Evolutionary conservation across 2,113 vertebrate genomes (phyloP), one percentile per base, ranked within the genome.

Genomic region (Neodon shergylaensis): DNA sequence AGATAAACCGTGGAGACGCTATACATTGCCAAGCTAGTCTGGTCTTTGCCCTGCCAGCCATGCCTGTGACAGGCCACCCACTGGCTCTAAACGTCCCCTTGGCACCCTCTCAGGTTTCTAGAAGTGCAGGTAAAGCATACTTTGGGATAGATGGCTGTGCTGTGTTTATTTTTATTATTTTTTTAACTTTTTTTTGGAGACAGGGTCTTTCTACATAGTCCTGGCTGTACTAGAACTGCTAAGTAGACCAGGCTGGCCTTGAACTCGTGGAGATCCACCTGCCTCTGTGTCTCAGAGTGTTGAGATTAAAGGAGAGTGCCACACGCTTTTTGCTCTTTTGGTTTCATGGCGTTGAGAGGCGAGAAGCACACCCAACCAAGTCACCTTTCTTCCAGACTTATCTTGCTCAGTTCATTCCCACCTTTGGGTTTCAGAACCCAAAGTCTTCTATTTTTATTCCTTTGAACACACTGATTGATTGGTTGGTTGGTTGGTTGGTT

Each of bases 351-450:
- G 10, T 65, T 93, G 58, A 24, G 49, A 73, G 82, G 84, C 63
- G 61, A 68, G 92, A 96, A 88, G 42, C 68, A 74, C 72, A 81
- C 13, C 36, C 79, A 82, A 54, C n/a, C 17, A 39, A 90, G 73
- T 28, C 78, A 36, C 78, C 79, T 68, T 92, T 79, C 73, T 68
- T 65, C 58, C 73, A 79, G 94, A 78, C 83, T 91, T 91, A 52
- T 92, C 91, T 79, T 19, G 22, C 66, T 96, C 17, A 0, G 12
- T 88, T 95, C 92, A 81, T 94, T 44, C 74, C 88, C 90, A 1
- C 84, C 90, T 85, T 33, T 70, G 85, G 65, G 88, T 39, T 96
- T 92, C 54, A 49, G 52, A 86, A 54, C 31, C 73, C 12, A 3
- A 4, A 44, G 84, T 42, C 87, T 36, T 19, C 54, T 76, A 49